Evolutionary conservation across 2,797 vertebrate genomes (phyloP).

Genomic region (Poeciliopsis turneri): DNA sequence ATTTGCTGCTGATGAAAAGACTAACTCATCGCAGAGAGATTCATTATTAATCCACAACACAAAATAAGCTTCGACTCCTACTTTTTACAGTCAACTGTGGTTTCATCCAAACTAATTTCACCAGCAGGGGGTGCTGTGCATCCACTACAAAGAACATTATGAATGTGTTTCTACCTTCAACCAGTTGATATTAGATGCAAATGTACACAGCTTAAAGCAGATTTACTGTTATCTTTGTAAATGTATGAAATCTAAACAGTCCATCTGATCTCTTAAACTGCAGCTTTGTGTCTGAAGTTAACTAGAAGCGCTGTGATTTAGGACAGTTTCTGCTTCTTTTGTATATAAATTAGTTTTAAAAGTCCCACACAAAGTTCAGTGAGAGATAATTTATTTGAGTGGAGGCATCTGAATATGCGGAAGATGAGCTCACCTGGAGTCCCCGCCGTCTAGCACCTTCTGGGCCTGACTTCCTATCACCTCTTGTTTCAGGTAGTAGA

Average conservation of each 20-base stretch:
- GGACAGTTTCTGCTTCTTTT: slow-evolving; percentile 1
- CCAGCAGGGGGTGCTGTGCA: slow-evolving; percentile 71
- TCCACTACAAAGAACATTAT: slow-evolving; percentile 34
- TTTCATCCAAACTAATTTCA: slow-evolving; percentile 20
- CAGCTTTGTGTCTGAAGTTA: neutral
- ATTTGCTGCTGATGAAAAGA: neutral
- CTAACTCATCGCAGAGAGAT: neutral
- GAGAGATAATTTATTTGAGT: neutral
- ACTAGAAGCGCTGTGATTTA: neutral
- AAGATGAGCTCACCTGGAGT: slow-evolving; percentile 87
- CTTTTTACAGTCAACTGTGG: neutral
- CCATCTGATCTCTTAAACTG: neutral
- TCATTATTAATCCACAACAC: neutral
- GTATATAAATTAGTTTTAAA: neutral
- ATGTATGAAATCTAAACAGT: neutral
- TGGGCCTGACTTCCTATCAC: slow-evolving; percentile 93
- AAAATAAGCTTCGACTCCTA: neutral
- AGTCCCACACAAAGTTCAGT: neutral
- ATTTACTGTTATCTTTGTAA: neutral
- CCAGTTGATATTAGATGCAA: slow-evolving; percentile 53
- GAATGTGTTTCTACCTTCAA: slow-evolving; percentile 48
- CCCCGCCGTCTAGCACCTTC: slow-evolving; percentile 91
- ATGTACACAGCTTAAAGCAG: neutral
- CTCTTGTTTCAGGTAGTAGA: slow-evolving; percentile 99
- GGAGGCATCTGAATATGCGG: slow-evolving; percentile 26